A percentile compares a stretch with the other conserved stretches of the same genome.
These are phyloP conservation scores for Campaea margaritaria DNA, from an alignment of 2,888 invertebrate genomes.

Conservation along the genomic window DNA sequence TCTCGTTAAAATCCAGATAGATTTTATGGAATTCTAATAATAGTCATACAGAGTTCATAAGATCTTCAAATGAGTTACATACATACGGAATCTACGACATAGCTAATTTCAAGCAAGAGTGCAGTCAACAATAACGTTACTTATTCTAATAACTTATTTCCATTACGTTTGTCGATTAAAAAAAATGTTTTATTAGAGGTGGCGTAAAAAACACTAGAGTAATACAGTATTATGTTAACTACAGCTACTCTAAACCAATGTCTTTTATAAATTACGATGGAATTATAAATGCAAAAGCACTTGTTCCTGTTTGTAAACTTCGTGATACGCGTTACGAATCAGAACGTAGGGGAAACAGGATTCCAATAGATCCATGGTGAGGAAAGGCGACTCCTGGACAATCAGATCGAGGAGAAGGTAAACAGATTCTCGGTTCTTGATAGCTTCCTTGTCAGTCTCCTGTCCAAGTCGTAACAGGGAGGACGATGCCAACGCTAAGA, in stretches of 20 bases:
- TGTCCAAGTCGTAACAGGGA: conserved; percentile 97
- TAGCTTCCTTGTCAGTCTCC: conserved; percentile 97
- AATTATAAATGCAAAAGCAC: conserved; percentile 80
- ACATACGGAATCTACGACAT: background rate
- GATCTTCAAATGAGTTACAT: conserved; percentile 7
- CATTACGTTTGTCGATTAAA: conserved; percentile 15
- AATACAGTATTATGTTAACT: conserved; percentile 11
- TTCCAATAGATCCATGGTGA: conserved; percentile 99
- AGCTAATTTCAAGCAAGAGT: conserved; percentile 4
- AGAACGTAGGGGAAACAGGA: conserved; percentile 99
- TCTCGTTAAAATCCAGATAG: conserved; percentile 60
- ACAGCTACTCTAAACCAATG: conserved; percentile 34
- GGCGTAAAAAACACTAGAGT: conserved; percentile 10
- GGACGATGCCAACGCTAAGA: conserved; percentile 95
- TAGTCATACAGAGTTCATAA: conserved; percentile 6
- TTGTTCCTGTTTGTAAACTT: conserved; percentile 96
- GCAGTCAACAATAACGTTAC: conserved; percentile 23
- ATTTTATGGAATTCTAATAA: conserved; percentile 17
- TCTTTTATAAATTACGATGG: conserved; percentile 49
- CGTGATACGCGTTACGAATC: conserved; percentile 98
- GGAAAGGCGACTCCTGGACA: conserved; percentile 98
- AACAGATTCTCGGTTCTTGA: conserved; percentile 97
- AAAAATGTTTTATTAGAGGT: conserved; percentile 10
- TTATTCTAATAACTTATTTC: conserved; percentile 28
- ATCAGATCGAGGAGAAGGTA: conserved; percentile 98